These are phyloP conservation scores for Osmerus eperlanus DNA, from an alignment of 2,113 vertebrate species.

Conservation along the genomic window DNA sequence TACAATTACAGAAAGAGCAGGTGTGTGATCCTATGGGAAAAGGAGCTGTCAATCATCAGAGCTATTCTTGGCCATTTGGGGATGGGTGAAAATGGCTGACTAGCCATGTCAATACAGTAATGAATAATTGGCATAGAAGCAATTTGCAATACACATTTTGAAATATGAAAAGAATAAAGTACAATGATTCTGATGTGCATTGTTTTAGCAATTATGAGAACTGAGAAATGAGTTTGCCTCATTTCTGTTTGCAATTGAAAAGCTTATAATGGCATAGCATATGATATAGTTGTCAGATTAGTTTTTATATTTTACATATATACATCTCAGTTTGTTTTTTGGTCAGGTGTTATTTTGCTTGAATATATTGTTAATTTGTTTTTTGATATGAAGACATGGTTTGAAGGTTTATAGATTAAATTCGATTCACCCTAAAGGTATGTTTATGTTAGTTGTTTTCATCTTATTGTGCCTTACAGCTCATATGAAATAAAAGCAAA, in stretches of 20 bases:
- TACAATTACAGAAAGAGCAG: slow-evolving; percentile 59
- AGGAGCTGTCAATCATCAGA: slow-evolving; percentile 62
- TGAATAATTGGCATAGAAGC: slow-evolving; percentile 46
- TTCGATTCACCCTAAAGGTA: slow-evolving; percentile 37
- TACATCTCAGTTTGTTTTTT: neutral
- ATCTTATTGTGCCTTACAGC: slow-evolving; percentile 28
- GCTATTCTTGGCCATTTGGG: slow-evolving; percentile 57
- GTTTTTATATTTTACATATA: neutral
- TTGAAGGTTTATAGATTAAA: slow-evolving; percentile 20
- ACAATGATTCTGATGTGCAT: too few species aligned
- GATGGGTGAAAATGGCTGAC: slow-evolving; percentile 29
- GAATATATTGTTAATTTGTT: neutral
- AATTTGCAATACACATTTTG: too few species aligned
- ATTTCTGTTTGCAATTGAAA: too few species aligned
- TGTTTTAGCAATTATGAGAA: too few species aligned
- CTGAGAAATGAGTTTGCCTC: too few species aligned
- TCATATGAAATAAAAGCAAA: slow-evolving; percentile 37
- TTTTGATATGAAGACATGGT: slow-evolving; percentile 1
- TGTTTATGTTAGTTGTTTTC: slow-evolving; percentile 48
- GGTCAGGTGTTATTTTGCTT: neutral
- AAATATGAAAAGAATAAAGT: too few species aligned
- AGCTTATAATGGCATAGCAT: too few species aligned
- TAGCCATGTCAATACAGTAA: slow-evolving; percentile 53
- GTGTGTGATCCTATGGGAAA: slow-evolving; percentile 50
- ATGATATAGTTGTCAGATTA: neutral